phyloP scores from a whole-genome alignment of 2,113 vertebrate genomes.

The Pygoscelis antarcticus region DNA sequence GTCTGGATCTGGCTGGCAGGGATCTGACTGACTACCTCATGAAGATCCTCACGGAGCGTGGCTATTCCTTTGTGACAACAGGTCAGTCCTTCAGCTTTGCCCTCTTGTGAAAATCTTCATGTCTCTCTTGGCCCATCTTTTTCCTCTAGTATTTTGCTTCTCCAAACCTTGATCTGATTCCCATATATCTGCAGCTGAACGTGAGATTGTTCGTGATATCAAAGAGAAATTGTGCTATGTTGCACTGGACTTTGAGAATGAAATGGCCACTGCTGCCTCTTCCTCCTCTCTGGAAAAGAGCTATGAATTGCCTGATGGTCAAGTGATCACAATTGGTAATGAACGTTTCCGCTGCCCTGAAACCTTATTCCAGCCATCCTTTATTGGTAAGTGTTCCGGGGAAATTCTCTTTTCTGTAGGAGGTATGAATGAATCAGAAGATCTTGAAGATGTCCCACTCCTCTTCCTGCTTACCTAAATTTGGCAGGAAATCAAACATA shows the following conservation, averaged over 20 bases:
- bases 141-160: background rate
- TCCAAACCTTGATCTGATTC: constrained; percentile 20
- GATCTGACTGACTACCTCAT: constrained; percentile 97
- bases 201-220: constrained; percentile 94
- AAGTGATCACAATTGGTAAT: constrained; percentile 96
- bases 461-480: background rate
- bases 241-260: constrained; percentile 95
- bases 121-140: background rate
- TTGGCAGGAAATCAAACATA: background rate
- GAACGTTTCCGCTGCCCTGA: constrained; percentile 96
- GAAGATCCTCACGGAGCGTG: constrained; percentile 96
- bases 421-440: background rate
- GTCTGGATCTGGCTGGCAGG: constrained; percentile 86
- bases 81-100: constrained; percentile 72
- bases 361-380: constrained; percentile 95
- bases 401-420: background rate
- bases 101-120: background rate
- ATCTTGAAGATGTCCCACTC: background rate
- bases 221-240: constrained; percentile 96
- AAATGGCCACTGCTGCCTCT: constrained; percentile 95
- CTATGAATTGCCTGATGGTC: constrained; percentile 93
- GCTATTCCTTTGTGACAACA: constrained; percentile 95
- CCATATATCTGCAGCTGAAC: constrained; percentile 81
- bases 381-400: constrained; percentile 86
- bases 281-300: constrained; percentile 96